Conservation (phyloP, 2,797 vertebrate species). For the Leptodactylus fallax region DNA sequence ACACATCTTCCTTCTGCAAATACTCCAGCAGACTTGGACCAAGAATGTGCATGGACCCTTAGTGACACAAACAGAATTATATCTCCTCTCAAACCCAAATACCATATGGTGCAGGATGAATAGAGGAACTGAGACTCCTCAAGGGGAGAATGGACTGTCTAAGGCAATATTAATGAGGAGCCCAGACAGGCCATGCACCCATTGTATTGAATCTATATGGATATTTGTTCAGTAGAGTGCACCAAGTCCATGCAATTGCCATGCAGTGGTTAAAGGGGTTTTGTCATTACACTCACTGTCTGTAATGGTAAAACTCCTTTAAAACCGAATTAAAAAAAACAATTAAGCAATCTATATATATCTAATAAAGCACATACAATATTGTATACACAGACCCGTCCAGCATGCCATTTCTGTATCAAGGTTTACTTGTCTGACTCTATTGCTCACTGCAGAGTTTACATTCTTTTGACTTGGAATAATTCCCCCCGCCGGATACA, state of each 20-base stretch:
- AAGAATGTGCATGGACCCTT: constrained; percentile 45
- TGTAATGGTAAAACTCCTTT: too few relatives aligned
- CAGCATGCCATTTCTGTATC: neutral
- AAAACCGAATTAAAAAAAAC: too few relatives aligned
- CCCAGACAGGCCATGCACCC: constrained; percentile 23
- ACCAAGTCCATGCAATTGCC: neutral
- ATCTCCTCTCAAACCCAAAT: constrained; percentile 15
- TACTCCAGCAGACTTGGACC: constrained; percentile 32
- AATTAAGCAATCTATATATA: neutral
- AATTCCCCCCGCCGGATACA: neutral
- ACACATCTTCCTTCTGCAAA: constrained; percentile 51
- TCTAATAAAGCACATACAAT: too few relatives aligned
- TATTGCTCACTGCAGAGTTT: neutral
- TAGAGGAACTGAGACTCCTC: neutral
- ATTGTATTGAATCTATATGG: neutral
- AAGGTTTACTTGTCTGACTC: too few relatives aligned
- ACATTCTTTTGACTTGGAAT: neutral
- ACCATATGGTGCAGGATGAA: constrained; percentile 53
- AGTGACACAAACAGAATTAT: constrained; percentile 4
- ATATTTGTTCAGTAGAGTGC: neutral
- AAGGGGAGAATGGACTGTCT: neutral
- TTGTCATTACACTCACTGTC: too few relatives aligned
- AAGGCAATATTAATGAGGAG: neutral
- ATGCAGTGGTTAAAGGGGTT: neutral
- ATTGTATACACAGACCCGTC: too few relatives aligned